Percentiles rank a stretch among this genome's conserved stretches.
These are phyloP conservation scores for Ypsolopha scabrella DNA, from an alignment of 2,888 invertebrate species.

Conservation along the genomic window DNA sequence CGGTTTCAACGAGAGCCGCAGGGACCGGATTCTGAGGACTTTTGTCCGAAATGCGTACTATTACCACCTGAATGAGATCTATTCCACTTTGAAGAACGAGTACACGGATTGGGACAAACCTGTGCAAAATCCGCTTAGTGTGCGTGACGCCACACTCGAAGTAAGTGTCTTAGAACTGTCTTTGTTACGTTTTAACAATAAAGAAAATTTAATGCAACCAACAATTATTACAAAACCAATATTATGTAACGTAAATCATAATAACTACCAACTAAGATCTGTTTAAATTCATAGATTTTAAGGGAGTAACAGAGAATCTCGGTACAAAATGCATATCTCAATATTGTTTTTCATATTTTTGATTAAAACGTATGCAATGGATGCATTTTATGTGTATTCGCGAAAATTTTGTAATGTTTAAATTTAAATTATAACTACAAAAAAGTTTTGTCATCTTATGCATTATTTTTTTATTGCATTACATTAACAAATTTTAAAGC, in stretches of 20 bases:
- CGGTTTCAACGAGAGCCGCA: constrained; percentile 90
- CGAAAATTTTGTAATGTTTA: too few relatives aligned
- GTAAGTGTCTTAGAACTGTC: constrained; percentile 23
- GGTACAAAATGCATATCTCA: too few relatives aligned
- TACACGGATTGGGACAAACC: constrained; percentile 97
- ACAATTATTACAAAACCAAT: not conserved
- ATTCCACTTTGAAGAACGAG: constrained; percentile 93
- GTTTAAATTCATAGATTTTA: too few relatives aligned
- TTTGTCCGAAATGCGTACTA: constrained; percentile 95
- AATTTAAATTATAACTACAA: too few relatives aligned
- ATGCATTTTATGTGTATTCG: too few relatives aligned
- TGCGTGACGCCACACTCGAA: constrained; percentile 86
- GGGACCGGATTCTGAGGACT: constrained; percentile 89
- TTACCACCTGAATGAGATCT: constrained; percentile 95
- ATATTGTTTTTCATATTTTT: too few relatives aligned
- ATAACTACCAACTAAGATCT: not conserved
- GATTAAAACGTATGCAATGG: too few relatives aligned
- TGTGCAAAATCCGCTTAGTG: constrained; percentile 86
- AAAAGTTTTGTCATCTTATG: too few relatives aligned
- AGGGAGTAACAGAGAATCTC: too few relatives aligned
- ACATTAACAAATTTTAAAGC: too few relatives aligned
- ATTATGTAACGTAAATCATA: not conserved
- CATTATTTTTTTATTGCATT: too few relatives aligned
- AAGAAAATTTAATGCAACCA: too few relatives aligned
- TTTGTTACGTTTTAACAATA: not conserved